Evolutionary conservation across 92 coral and sea anemone species (phyloP), one percentile per base, ranked within the genome.

Genomic region (Epizoanthus illoricatus): DNA sequence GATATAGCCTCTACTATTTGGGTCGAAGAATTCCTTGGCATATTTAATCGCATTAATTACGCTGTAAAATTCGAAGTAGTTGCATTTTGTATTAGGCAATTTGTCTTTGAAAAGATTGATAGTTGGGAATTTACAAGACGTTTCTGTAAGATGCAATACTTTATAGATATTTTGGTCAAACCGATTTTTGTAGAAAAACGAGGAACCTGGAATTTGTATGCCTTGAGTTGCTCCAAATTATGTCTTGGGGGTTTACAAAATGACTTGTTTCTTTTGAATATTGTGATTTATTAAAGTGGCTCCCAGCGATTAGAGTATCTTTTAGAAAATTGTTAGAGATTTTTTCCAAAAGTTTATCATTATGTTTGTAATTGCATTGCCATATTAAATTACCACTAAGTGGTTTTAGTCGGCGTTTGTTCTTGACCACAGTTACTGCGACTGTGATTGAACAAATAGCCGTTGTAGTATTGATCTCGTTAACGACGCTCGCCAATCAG

Each of bases 51-150:
- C 39, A 5, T 4, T 18, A 18, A 40, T 47, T 4, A 67, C 47
- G 39, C 72, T 67, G 49, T 67, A 47, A 33, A 36, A 67, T 67
- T 67, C 72, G 15, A 65, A 67, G 39, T 33, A 67, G 72, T 67
- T 67, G 11, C 47, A 28, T 67, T 67, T 67, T 9, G 36, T 67
- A 33, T 67, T 33, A 8, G 72, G 72, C 1, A 28, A 67, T 43
- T 28, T 7, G 5, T 3, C 72, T 24, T 67, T 65, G 70, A 67
- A 67, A 28, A 28, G 36, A 28, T 28, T 28, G 2, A 28, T 1
- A 28, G 36, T 28, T 28, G 2, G 72, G 39, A 67, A 67, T 6
- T 43, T 67, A 16, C 16, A 18, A 8, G 72, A 67, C 40, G 28
- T 47, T 28, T 67, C 72, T 47, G 39, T 67, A 67, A 67, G 72